Percentiles rank a stretch among this genome's conserved stretches.
phyloP scores from a whole-genome alignment of 2,888 invertebrate genomes.

The Arenicola marina region DNA sequence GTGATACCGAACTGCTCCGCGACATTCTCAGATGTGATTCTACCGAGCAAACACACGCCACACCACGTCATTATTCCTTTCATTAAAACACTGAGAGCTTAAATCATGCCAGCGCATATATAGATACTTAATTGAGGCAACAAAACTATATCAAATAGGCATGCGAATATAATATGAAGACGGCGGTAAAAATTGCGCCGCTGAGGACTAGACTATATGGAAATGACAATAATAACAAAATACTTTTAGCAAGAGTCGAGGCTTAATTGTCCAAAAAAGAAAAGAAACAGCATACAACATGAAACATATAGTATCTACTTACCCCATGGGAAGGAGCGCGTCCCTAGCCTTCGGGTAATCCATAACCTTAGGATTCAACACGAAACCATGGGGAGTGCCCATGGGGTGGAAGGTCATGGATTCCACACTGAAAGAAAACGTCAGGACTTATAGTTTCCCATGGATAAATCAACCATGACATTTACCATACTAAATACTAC shows the following conservation, averaged over 20 bases:
- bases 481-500: too few species aligned
- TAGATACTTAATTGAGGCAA: too few species aligned
- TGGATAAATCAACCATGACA: too few species aligned
- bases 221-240: too few species aligned
- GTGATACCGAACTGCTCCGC: conserved; percentile 51
- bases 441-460: too few species aligned
- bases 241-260: too few species aligned
- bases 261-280: background rate
- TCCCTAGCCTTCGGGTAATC: conserved; percentile 44
- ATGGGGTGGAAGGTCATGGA: conserved; percentile 42
- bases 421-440: conserved; percentile 48
- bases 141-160: too few species aligned
- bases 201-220: too few species aligned
- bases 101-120: too few species aligned
- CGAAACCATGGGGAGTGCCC: conserved; percentile 19
- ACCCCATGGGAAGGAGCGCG: conserved; percentile 57
- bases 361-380: conserved; percentile 44
- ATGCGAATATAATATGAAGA: too few species aligned
- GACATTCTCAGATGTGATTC: conserved; percentile 60
- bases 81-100: background rate
- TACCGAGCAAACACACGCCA: conserved; percentile 19
- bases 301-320: conserved; percentile 28
- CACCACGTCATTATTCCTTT: background rate
- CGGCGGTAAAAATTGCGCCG: too few species aligned
- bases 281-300: too few species aligned